Base-by-base conservation (phyloP, 2,888 invertebrate genomes). In the Scaeva pyrastri region DNA sequence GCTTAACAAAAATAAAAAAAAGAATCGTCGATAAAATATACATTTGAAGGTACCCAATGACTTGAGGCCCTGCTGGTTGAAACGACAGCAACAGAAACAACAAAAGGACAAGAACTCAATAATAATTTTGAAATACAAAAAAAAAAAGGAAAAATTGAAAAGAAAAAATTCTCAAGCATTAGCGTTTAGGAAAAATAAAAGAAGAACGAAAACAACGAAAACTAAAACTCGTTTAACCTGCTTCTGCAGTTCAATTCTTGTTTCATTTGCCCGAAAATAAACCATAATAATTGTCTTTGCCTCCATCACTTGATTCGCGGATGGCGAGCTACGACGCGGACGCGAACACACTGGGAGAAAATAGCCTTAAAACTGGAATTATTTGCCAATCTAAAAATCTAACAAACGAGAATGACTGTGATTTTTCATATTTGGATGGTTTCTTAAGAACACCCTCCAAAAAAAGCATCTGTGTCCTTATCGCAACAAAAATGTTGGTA, bases 171-270 rank as follows among this genome's bases (percentile, higher is more conserved):
- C 56, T 58, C 56, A 62, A 64, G 41, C 64, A 75, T 45, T 52
- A 77, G 56, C 23, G 39, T 31, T 83, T 78, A 62, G 21, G 31
- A 36, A 21, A 39, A 60, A 14, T 7, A 81, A 76, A 76, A 45
- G 0, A 50, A 58, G 39, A 10, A n/a, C n/a, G n/a, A 78, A 70
- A 74, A 78, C 55, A 31, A 31, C 31, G 31, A 8, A 52, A n/a
- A n/a, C n/a, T n/a, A n/a, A 83, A 83, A 83, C 83, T 74, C 68
- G 83, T 83, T 83, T 83, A 83, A 83, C 83, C 78, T 83, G 83
- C 82, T 78, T 68, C 26, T 39, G 62, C 82, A 78, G 55, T 78
- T 83, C 82, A 68, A 68, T 68, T 78, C 73, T 68, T 58, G 55
- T 64, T 71, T 62, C 16, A 73, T 50, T 60, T 60, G 41, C 26